Percentiles rank a stretch among this genome's conserved stretches.
phyloP scores from a whole-genome alignment of 2,888 invertebrate genomes.

The Pachydiplax longipennis region DNA sequence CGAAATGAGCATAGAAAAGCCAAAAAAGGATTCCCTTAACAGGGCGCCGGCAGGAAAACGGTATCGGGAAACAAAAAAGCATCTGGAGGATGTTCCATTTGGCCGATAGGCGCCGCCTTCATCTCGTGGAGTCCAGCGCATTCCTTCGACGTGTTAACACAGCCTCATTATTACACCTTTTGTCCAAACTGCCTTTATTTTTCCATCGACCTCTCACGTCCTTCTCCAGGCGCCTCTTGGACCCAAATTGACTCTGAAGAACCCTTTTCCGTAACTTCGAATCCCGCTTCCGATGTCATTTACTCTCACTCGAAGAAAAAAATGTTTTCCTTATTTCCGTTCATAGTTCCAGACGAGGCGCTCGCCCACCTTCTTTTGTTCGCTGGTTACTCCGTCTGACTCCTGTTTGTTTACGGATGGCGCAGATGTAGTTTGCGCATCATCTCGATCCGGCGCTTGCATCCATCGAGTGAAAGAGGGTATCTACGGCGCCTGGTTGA shows the following conservation, averaged over 20 bases:
- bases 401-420: background rate
- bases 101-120: conserved; percentile 3
- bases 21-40: background rate
- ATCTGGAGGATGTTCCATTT: background rate
- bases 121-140: background rate
- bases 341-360: background rate
- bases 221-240: background rate
- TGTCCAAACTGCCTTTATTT: conserved; percentile 8
- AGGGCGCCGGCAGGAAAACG: conserved; percentile 17
- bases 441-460: background rate
- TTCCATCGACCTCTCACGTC: background rate
- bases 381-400: background rate
- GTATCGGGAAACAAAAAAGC: conserved; percentile 32
- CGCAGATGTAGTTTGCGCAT: background rate
- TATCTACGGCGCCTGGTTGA: background rate
- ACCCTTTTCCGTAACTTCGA: background rate
- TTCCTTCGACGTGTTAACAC: conserved; percentile 25
- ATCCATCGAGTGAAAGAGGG: background rate
- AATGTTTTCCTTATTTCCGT: background rate
- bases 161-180: conserved; percentile 36
- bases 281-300: background rate
- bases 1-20: background rate
- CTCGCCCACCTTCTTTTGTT: background rate
- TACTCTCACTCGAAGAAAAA: background rate
- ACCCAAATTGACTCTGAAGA: background rate